Conservation (phyloP, 2,797 vertebrate species). For the Bradypodion ventrale region DNA sequence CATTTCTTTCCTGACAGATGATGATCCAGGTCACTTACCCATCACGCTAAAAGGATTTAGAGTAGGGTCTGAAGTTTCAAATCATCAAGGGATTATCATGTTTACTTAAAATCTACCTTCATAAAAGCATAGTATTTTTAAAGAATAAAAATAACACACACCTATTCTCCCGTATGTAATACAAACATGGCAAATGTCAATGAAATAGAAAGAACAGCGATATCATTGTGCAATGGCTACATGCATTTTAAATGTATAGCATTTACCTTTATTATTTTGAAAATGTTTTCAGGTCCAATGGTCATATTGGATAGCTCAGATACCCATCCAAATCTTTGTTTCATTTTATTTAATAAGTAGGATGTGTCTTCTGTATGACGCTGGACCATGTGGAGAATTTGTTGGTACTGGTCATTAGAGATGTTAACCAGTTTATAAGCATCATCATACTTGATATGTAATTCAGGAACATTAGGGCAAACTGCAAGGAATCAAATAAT, state of each 20-base stretch:
- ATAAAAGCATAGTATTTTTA: background rate
- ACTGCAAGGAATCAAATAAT: slow-evolving; percentile 73
- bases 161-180: background rate
- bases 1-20: slow-evolving; percentile 43
- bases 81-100: slow-evolving; percentile 37
- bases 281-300: slow-evolving; percentile 74
- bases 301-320: slow-evolving; percentile 76
- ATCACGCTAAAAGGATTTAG: slow-evolving; percentile 53
- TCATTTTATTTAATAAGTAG: slow-evolving; percentile 84
- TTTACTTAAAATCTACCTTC: slow-evolving; percentile 34
- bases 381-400: slow-evolving; percentile 84
- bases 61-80: slow-evolving; percentile 47
- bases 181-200: accelerated
- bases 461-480: slow-evolving; percentile 83
- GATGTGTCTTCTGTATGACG: slow-evolving; percentile 84
- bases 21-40: slow-evolving; percentile 42
- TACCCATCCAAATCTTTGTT: slow-evolving; percentile 87
- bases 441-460: slow-evolving; percentile 85
- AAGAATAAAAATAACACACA: background rate
- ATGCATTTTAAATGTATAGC: slow-evolving; percentile 15
- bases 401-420: slow-evolving; percentile 85
- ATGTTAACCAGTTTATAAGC: slow-evolving; percentile 83
- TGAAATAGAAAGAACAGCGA: slow-evolving; percentile 24
- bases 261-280: slow-evolving; percentile 83
- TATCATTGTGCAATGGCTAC: background rate